Evolutionary conservation across 2,888 invertebrate genomes (phyloP), one percentile per base, ranked within the genome.

Genomic region (Bursaphelenchus okinawaensis): DNA sequence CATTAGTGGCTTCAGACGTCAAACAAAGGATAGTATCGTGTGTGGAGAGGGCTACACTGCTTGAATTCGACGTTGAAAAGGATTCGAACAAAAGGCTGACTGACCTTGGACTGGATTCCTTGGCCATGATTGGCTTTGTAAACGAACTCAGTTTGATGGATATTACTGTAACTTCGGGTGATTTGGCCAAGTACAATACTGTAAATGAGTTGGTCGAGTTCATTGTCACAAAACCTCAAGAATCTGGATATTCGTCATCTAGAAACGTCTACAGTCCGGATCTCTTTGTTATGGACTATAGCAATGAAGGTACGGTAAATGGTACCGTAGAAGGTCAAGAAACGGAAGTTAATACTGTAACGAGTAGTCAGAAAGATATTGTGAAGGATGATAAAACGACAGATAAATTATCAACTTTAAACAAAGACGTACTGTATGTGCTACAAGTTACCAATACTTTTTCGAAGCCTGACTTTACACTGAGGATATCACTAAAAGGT

Each of bases 101-200:
- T 27, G 78, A 80, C 20, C 67, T 80, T 22, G 80, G 80, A 61
- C 64, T 79, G 68, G 80, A 80, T 51, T 80, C 79, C 0, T 66
- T 80, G 19, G 65, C 75, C 7, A 26, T 78, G 58, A 71, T 80
- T 23, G 78, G 77, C 40, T 78, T 80, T 57, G 68, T 75, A 52
- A 76, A 77, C 28, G 56, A 68, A 12, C 62, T 71, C n/a, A 68
- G 52, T 54, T 23, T n/a, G 16, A 16, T 40, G 40, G 40, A 40
- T 40, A 16, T 40, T 3, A n/a, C n/a, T 1, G n/a, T 40, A 12
- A 40, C 40, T 40, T 40, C 40, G 16, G 40, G 40, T 40, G 40
- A 40, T 4, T n/a, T 40, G 12, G 12, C 6, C 3, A 40, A n/a
- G 40, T 40, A 40, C 40, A 40, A 40, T 40, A 40, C 40, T 16